Percentiles rank a stretch among this genome's conserved stretches.
Conservation (phyloP, 2,888 invertebrate species). For the Oscheius onirici region DNA sequence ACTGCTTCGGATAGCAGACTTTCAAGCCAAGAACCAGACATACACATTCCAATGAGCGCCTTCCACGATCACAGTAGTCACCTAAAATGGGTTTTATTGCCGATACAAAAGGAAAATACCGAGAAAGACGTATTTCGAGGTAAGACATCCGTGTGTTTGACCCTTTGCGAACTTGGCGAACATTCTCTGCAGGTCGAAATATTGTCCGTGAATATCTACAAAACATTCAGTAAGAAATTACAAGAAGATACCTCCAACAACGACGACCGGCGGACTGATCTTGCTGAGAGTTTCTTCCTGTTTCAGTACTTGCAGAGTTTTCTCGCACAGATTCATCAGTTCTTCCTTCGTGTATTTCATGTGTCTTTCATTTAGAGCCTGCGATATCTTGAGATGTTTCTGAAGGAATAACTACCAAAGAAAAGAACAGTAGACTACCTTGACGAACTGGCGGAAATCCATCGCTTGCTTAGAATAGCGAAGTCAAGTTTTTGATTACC, state of each 20-base stretch:
- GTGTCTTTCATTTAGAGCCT: too few species aligned
- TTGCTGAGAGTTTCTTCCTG: background rate
- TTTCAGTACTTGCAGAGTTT: background rate
- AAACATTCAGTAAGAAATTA: too few species aligned
- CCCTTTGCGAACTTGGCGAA: background rate
- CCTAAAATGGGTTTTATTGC: background rate
- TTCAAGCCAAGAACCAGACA: constrained; percentile 42
- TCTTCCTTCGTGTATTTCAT: background rate
- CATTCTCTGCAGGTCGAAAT: background rate
- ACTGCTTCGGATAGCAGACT: constrained; percentile 25
- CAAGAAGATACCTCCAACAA: too few species aligned
- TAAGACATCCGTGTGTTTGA: background rate
- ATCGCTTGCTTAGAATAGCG: too few species aligned
- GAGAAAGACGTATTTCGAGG: background rate
- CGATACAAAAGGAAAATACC: too few species aligned
- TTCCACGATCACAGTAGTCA: constrained; percentile 28
- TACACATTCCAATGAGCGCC: constrained; percentile 41
- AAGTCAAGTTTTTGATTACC: too few species aligned
- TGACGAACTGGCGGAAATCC: too few species aligned
- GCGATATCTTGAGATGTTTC: too few species aligned
- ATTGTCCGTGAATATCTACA: too few species aligned
- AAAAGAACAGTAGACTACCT: too few species aligned
- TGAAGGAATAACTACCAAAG: too few species aligned
- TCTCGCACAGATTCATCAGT: background rate
- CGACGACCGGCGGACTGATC: background rate